Evolutionary conservation across 37 sponge, comb jelly and placozoan species (phyloP), one percentile per base, ranked within the genome.

Genomic region (Aphrocallistes beatrix): DNA sequence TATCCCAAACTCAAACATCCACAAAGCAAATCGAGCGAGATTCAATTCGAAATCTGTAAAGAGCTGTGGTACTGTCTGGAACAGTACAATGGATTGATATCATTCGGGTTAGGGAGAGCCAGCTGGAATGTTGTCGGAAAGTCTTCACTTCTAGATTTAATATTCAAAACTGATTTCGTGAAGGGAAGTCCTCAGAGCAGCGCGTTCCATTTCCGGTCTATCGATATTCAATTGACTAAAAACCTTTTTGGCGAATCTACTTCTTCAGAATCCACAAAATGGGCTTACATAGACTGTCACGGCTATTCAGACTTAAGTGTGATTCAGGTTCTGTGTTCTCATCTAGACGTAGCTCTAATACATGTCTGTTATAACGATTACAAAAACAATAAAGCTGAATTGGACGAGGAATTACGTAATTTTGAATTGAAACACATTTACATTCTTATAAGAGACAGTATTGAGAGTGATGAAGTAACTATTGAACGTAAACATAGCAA

Each of bases 31-130:
- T n/a, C n/a, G n/a, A n/a, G n/a, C 1, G n/a, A n/a, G n/a, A 60
- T 19, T 32, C 10, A 28, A 32, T 60, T 60, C 21, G 3, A 3
- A 13, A 21, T 28, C 8, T 32, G 32, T 30, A 60, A 60, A 32
- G 75, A 60, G 75, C 34, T 60, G 21, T 60, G 75, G 75, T 60
- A 60, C n/a, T 60, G 28, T 13, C 8, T 60, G 75, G 17, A 60
- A 60, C 34, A 19, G 8, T 60, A 25, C 34, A 60, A 60, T 60
- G 75, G 75, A 13, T 30, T 60, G 3, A 13, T 60, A 21, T 60
- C 75, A 3, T 60, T 60, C n/a, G 75, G 75, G n/a, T 32, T 60
- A 60, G 75, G 75, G n/a, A 60, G 75, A 60, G 75, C 75, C n/a
- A 30, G 75, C 6, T 60, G 75, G 75, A 60, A 60, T 60, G 1